A percentile compares a stretch with the other conserved stretches of the same genome.
Conservation (phyloP, 2,888 invertebrate genomes). For the Tenthredo livida region DNA sequence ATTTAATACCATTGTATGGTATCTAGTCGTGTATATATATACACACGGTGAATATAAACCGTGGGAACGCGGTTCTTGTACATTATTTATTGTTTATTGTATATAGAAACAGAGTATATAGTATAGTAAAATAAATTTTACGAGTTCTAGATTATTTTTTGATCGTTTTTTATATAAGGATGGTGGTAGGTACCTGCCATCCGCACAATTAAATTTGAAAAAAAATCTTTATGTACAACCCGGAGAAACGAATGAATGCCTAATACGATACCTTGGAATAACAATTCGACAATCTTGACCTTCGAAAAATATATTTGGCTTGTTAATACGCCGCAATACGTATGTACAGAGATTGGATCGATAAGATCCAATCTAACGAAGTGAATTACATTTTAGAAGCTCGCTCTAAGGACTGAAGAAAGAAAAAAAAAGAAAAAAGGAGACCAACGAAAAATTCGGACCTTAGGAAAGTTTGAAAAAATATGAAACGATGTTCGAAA, state of each 20-base stretch:
- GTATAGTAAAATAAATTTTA: background rate
- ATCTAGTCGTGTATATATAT: background rate
- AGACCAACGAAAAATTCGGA: background rate
- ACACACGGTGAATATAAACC: background rate
- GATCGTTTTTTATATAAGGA: background rate
- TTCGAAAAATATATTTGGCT: slow-evolving; percentile 43
- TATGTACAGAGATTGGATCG: slow-evolving; percentile 26
- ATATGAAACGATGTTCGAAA: background rate
- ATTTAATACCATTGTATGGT: background rate
- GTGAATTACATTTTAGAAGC: slow-evolving; percentile 5
- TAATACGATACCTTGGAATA: background rate
- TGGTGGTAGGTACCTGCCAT: no score
- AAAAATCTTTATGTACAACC: background rate
- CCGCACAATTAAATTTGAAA: background rate
- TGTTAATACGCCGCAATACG: background rate
- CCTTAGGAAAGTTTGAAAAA: background rate
- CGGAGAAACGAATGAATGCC: background rate
- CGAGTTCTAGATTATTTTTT: background rate
- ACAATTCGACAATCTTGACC: slow-evolving; percentile 20
- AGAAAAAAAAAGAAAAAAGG: background rate
- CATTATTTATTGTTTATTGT: background rate
- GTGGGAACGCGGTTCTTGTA: background rate
- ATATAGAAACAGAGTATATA: background rate
- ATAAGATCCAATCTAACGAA: slow-evolving; percentile 33
- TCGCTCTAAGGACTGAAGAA: background rate